Base-by-base conservation (phyloP, 2,797 vertebrate genomes). In the Pampus argenteus region DNA sequence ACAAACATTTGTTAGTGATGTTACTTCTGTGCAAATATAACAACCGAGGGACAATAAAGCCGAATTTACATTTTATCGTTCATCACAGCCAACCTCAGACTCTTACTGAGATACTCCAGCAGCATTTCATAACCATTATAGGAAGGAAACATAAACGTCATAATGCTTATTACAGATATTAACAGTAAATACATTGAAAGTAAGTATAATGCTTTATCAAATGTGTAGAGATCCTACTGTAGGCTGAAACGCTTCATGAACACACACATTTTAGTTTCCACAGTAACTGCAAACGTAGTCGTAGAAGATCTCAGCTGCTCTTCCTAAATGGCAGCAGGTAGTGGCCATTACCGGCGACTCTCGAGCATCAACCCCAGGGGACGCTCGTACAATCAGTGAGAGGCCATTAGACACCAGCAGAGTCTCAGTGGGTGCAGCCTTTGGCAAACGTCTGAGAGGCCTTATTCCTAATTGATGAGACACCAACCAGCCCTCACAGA, bases 381-480 rank as follows among this genome's bases (percentile, higher is more conserved):
- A 65, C 48, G 5, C 54, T 58, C 81, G 4, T 40, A 50, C 44
- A 66, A 74, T 86, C 70, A 73, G 69, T 29, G 66, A 76, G 81
- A 78, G 69, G 78, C 86, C 79, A 89, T 91, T 87, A 89, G 82
- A 84, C 23, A 58, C 77, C 66, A 62, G 68, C 78, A 55, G 58
- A 56, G 74, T 76, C 78, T 87, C 71, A 7, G 44, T 26, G 79
- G 87, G 60, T 63, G 64, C 72, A 83, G 87, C 77, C 78, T 76
- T 71, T 54, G 70, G 69, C 76, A 54, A 54, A 42, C 29, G 7
- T 83, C 81, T 71, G 40, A 68, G 50, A 72, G 74, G 54, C 25
- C 75, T 34, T 65, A 75, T 71, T 68, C 71, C 76, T 81, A 85
- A 90, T 83, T 85, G 79, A 90, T 89, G 78, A 79, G 72, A 81